Conservation (phyloP, 1,140 invertebrate species). For the Bicyclus anynana region DNA sequence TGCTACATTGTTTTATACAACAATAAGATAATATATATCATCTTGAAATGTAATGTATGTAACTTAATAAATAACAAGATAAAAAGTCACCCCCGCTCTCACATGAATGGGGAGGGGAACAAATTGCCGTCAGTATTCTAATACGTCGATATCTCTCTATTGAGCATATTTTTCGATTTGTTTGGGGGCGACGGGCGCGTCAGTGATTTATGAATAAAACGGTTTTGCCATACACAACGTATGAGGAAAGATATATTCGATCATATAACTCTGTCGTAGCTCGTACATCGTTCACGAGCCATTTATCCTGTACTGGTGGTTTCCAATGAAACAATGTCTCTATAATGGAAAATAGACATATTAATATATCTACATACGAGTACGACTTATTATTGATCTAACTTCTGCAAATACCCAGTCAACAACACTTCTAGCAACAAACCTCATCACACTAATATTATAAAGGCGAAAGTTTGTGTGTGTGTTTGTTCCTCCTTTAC, state of each 20-base stretch:
- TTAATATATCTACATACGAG: no score
- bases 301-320: conserved; percentile 26
- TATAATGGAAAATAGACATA: conserved; percentile 1
- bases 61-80: conserved; percentile 7
- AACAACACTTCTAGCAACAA: no score
- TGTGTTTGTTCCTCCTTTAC: no score
- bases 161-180: conserved; percentile 57
- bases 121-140: conserved; percentile 23
- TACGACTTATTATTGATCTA: no score
- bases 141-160: conserved; percentile 42
- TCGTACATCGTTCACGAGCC: conserved; percentile 11
- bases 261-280: conserved; percentile 17
- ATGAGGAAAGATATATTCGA: conserved; percentile 15
- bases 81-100: conserved; percentile 1
- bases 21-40: no score
- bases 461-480: no score
- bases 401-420: no score
- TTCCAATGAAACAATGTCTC: conserved; percentile 23
- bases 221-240: conserved; percentile 21
- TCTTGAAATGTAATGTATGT: not conserved
- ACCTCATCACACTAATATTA: no score
- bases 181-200: conserved; percentile 35
- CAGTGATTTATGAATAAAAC: conserved; percentile 51
- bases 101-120: conserved; percentile 11
- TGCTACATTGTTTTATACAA: no score